These are phyloP conservation scores for Spinus olivaceus DNA, from an alignment of 2,797 vertebrate species.

Conservation along the genomic window DNA sequence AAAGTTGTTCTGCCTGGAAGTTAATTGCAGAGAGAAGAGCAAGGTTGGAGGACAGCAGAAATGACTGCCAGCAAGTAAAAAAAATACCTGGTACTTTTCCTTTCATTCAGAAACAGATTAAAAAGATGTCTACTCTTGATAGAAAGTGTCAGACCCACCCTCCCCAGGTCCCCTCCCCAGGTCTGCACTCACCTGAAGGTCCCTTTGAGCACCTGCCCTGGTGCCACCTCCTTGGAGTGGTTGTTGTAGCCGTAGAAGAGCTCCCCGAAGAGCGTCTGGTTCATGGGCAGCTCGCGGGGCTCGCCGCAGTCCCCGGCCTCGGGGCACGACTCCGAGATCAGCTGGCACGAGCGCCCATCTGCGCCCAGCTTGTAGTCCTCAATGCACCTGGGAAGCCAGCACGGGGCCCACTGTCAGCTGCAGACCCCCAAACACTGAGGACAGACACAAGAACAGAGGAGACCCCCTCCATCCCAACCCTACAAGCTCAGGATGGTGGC, in stretches of 20 bases:
- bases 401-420: background rate
- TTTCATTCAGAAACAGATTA: background rate
- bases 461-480: background rate
- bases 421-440: accelerated
- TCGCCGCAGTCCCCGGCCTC: conserved; percentile 88
- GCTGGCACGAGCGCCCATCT: conserved; percentile 91
- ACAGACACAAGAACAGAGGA: background rate
- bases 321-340: conserved; percentile 88
- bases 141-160: background rate
- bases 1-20: conserved; percentile 94
- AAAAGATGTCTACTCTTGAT: background rate
- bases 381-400: conserved; percentile 82
- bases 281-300: conserved; percentile 87
- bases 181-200: conserved; percentile 86
- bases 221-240: conserved; percentile 87
- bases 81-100: background rate
- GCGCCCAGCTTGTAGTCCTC: conserved; percentile 93
- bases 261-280: conserved; percentile 95
- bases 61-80: background rate
- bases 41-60: background rate
- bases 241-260: conserved; percentile 98
- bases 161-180: background rate
- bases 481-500: background rate
- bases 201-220: conserved; percentile 92
- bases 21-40: background rate